A percentile compares a stretch with the other conserved stretches of the same genome.
phyloP scores from a whole-genome alignment of 1,140 invertebrate species.

The Teleogryllus occipitalis region DNA sequence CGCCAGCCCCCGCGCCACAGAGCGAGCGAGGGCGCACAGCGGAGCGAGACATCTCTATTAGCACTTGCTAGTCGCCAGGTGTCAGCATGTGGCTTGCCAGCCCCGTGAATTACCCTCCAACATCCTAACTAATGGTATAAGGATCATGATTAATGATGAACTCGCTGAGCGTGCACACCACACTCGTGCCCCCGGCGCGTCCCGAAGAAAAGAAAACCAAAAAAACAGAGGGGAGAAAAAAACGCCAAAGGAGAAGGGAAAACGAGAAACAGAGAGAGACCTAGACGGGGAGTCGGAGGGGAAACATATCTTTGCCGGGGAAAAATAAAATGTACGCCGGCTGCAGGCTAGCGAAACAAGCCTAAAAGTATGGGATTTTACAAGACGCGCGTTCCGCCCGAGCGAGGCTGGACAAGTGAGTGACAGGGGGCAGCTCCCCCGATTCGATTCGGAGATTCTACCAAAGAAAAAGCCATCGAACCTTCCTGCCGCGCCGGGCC shows the following conservation, averaged over 20 bases:
- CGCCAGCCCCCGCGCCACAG: background rate
- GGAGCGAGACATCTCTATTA: slow-evolving; percentile 20
- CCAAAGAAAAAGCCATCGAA: background rate
- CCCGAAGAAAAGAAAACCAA: slow-evolving; percentile 13
- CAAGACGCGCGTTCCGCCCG: background rate
- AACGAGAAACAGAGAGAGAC: background rate
- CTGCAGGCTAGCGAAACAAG: background rate
- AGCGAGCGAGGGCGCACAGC: too few species aligned
- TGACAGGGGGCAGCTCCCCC: background rate
- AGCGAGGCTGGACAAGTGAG: background rate
- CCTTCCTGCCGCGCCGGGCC: background rate
- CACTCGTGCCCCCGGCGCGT: background rate
- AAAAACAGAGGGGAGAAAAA: background rate
- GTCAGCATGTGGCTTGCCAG: slow-evolving; percentile 11
- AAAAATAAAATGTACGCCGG: background rate
- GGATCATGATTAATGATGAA: slow-evolving; percentile 23
- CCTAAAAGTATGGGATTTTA: background rate
- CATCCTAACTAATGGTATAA: slow-evolving; percentile 22
- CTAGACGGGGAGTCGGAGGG: background rate
- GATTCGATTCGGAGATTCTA: background rate
- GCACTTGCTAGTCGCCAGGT: slow-evolving; percentile 13
- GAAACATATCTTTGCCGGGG: background rate
- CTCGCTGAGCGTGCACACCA: slow-evolving; percentile 7
- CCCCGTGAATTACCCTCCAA: slow-evolving; percentile 11
- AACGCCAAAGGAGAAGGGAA: slow-evolving; percentile 6